Evolutionary conservation across 2,113 vertebrate genomes (phyloP).

Genomic region (Rhinopomastus cyanomelas): DNA sequence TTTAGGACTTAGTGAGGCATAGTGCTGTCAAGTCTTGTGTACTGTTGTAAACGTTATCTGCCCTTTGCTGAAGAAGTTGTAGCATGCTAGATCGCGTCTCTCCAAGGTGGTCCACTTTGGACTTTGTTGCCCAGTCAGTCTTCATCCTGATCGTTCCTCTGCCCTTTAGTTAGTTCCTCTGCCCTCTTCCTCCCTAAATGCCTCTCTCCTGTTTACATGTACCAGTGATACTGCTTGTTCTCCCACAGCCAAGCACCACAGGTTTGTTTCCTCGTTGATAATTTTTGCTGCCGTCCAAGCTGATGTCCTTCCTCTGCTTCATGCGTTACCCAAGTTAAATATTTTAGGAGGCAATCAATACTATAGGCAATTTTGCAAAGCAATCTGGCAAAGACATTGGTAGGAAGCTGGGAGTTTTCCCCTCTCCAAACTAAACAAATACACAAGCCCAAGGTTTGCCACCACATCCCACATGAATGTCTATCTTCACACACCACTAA

Average conservation of each 20-base stretch:
- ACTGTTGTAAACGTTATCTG: background rate
- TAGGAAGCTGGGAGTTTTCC: conserved; percentile 2
- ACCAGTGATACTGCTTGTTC: background rate
- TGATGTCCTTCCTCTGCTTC: background rate
- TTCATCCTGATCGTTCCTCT: conserved; percentile 28
- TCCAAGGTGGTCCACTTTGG: background rate
- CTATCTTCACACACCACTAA: background rate
- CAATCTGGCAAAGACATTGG: background rate
- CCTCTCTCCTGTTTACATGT: background rate
- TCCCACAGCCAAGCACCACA: background rate
- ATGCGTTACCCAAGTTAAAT: background rate
- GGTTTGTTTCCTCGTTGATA: background rate
- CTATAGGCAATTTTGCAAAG: background rate
- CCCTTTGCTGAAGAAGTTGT: background rate
- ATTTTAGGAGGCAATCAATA: background rate
- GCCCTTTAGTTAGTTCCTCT: background rate
- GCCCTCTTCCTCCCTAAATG: background rate
- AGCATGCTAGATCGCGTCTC: background rate
- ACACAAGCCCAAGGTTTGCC: background rate
- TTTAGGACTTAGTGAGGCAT: background rate
- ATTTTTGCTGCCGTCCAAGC: background rate
- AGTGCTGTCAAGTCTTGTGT: background rate
- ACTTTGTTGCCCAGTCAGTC: background rate
- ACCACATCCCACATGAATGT: background rate
- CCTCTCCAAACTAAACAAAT: conserved; percentile 32